Conservation (phyloP, 2,888 invertebrate species). For the Cremastobaeus sp. region DNA sequence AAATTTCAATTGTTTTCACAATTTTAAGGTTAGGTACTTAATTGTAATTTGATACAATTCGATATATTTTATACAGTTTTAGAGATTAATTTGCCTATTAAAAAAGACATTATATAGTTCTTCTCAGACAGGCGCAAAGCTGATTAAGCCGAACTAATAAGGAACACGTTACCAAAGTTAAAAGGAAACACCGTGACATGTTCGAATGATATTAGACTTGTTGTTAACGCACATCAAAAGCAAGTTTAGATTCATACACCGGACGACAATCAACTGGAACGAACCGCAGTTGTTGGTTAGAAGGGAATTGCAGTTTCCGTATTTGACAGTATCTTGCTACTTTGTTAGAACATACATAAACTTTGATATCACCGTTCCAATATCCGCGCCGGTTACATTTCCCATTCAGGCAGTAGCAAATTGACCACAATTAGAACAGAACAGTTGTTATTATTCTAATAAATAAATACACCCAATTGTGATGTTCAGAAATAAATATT, state of each 20-base stretch:
- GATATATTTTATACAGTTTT: too few relatives aligned
- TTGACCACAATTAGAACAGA: conserved; percentile 36
- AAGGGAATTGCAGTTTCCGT: conserved; percentile 49
- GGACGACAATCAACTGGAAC: conserved; percentile 49
- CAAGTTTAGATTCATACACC: conserved; percentile 25
- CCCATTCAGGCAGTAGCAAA: conserved; percentile 26
- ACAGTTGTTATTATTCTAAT: conserved; percentile 27
- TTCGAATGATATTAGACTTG: conserved; percentile 31
- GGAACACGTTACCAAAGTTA: conserved; percentile 5
- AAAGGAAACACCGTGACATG: conserved; percentile 21
- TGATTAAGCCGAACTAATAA: too few relatives aligned
- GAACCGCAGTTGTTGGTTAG: conserved; percentile 34
- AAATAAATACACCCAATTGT: too few relatives aligned
- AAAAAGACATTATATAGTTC: too few relatives aligned
- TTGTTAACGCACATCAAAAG: conserved; percentile 30
- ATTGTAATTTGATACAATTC: too few relatives aligned
- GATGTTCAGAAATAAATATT: too few relatives aligned
- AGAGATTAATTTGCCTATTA: too few relatives aligned
- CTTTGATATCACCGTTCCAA: conserved; percentile 39
- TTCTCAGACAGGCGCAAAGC: too few relatives aligned
- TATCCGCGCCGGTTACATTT: conserved; percentile 45
- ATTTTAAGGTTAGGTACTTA: too few relatives aligned
- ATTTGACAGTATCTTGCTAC: conserved; percentile 50
- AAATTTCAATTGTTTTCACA: too few relatives aligned
- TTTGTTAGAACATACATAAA: conserved; percentile 55